Evolutionary conservation across 2,113 vertebrate genomes (phyloP).

Genomic region (Panthera tigris): DNA sequence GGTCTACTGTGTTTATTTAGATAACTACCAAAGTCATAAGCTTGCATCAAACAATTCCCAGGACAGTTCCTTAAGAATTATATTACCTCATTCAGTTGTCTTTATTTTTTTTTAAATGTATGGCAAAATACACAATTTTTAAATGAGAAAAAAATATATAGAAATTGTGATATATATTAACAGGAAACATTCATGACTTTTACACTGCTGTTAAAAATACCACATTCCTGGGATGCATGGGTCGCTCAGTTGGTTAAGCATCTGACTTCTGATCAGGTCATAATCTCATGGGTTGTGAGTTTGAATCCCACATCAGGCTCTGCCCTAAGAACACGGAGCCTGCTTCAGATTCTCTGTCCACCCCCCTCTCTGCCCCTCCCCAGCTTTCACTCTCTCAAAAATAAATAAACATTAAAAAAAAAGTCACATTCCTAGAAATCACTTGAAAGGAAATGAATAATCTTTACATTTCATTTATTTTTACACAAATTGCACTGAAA

Average conservation of each 20-base stretch:
- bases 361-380: too few species aligned
- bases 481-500: neutral
- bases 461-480: constrained; percentile 28
- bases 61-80: neutral
- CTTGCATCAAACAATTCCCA: neutral
- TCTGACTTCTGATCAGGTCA: too few species aligned
- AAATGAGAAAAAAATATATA: neutral
- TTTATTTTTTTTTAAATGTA: constrained; percentile 29
- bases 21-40: neutral
- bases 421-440: neutral
- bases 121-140: constrained; percentile 14
- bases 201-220: constrained; percentile 21
- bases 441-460: constrained; percentile 25
- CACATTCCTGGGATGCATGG: neutral
- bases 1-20: constrained; percentile 22
- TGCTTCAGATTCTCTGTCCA: too few species aligned
- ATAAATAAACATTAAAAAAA: neutral
- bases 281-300: too few species aligned
- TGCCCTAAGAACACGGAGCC: too few species aligned
- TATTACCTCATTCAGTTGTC: neutral
- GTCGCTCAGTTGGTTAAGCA: too few species aligned
- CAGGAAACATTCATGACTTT: neutral
- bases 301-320: too few species aligned
- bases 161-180: constrained; percentile 15
- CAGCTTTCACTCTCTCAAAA: too few species aligned